phyloP scores from a whole-genome alignment of 2,888 invertebrate species.

The Philopedon plagiatum region DNA sequence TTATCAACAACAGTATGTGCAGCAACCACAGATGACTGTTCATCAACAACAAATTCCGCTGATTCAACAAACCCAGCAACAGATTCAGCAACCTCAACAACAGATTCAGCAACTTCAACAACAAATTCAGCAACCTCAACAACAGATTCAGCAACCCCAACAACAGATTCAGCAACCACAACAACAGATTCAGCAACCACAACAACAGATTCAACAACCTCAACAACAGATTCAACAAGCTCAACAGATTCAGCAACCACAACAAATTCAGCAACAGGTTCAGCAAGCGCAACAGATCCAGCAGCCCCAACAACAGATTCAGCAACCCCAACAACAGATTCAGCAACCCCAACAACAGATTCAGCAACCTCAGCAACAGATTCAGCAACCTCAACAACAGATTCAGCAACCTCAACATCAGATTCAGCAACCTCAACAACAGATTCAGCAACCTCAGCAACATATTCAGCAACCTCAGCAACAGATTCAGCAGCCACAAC shows the following conservation, averaged over 20 bases:
- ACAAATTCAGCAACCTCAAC: slow-evolving; percentile 58
- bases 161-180: slow-evolving; percentile 67
- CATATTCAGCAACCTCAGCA: slow-evolving; percentile 66
- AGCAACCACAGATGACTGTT: slow-evolving; percentile 10
- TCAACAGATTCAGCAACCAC: slow-evolving; percentile 56
- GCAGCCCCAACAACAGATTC: slow-evolving; percentile 55
- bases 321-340: not conserved
- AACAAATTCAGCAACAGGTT: slow-evolving; percentile 50
- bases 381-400: slow-evolving; percentile 52
- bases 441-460: slow-evolving; percentile 66
- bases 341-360: not conserved
- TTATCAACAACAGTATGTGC: slow-evolving; percentile 49
- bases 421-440: slow-evolving; percentile 59
- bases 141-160: slow-evolving; percentile 64
- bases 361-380: not conserved
- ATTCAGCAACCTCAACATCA: slow-evolving; percentile 54
- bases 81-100: slow-evolving; percentile 49
- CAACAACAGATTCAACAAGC: slow-evolving; percentile 21
- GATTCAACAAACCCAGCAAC: slow-evolving; percentile 39
- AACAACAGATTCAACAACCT: slow-evolving; percentile 63
- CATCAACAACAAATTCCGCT: slow-evolving; percentile 16
- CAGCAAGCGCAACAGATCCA: slow-evolving; percentile 56
- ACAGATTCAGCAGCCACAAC: slow-evolving; percentile 55
- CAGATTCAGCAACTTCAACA: slow-evolving; percentile 50
- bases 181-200: slow-evolving; percentile 67